Evolutionary conservation across 2,113 vertebrate species (phyloP), one percentile per base, ranked within the genome.

Genomic region (Emydocephalus ijimae): DNA sequence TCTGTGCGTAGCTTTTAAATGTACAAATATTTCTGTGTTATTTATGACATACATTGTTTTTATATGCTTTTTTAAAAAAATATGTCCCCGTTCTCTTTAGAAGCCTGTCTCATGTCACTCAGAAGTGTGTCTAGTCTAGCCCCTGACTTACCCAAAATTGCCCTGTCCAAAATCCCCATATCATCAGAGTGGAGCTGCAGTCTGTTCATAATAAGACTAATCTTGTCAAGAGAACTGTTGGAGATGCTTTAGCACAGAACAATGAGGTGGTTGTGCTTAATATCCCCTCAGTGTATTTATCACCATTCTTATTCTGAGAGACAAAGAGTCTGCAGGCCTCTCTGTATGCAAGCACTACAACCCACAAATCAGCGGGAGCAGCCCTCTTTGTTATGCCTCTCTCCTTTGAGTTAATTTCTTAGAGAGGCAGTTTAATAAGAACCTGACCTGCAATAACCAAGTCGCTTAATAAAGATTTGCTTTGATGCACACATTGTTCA

Each of bases 381-480:
- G 20, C 61, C 54, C 88, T 10, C 39, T 4, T 86, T 93, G 57
- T 29, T 61, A 89, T 86, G 14, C 94, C 89, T 87, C 85, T 74
- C 69, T 61, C 89, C 45, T 91, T 89, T 64, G 86, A 48, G 88
- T 87, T 92, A 90, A 93, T 95, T 92, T 86, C 92, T 93, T 94
- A 91, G 64, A 0, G 2, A 95, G 93, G 43, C 48, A 87, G 86
- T 21, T 86, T 39, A 45, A 92, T 48, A 24, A 94, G 93, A 48
- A 85, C 92, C 88, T 93, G 90, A 15, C 90, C 93, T 90, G 91
- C 90, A 56, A 93, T 85, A 95, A 81, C 85, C 89, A 48, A 0
- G 1, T 11, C 69, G 85, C 34, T 94, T 56, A 88, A 95, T 81
- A 94, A 94, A 92, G 92, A 90, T 52, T 94, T 95, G 92, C 93